Evolutionary conservation across 2,113 vertebrate species (phyloP).

Genomic region (Rhegmatorhina hoffmannsi): DNA sequence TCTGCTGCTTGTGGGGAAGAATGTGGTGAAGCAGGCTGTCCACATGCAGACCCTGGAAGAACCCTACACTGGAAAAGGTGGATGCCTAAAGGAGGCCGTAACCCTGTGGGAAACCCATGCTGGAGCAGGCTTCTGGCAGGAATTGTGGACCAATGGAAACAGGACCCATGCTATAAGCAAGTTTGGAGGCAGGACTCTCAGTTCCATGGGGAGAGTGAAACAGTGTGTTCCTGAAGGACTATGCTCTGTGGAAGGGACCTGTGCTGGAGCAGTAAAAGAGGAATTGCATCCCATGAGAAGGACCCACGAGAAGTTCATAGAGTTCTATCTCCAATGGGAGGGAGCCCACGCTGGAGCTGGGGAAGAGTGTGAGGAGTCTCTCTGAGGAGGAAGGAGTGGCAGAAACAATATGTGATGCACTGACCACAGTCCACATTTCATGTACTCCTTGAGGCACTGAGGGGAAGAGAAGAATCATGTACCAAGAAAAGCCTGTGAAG

Average conservation of each 20-base stretch:
- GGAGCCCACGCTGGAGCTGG: neutral
- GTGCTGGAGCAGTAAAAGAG: neutral
- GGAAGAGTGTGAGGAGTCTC: neutral
- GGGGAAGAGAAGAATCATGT: neutral
- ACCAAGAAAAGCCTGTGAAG: neutral
- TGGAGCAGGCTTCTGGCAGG: neutral
- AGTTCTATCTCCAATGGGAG: rapidly evolving
- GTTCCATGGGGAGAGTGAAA: neutral
- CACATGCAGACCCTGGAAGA: neutral
- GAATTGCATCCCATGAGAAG: neutral
- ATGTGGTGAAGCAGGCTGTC: too few species aligned
- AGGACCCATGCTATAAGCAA: rapidly evolving
- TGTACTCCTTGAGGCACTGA: neutral
- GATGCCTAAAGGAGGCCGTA: neutral
- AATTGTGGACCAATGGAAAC: neutral
- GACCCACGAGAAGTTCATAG: neutral
- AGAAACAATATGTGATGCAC: neutral
- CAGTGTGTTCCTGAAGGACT: neutral
- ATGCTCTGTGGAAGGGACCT: neutral
- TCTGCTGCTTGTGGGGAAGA: neutral
- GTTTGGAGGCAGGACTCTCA: neutral
- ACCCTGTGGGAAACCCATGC: neutral
- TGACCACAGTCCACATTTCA: neutral
- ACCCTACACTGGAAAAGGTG: neutral
- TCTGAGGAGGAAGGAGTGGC: neutral